These are phyloP conservation scores for Xiphophorus couchianus DNA, from an alignment of 2,113 vertebrate genomes.

Conservation along the genomic window DNA sequence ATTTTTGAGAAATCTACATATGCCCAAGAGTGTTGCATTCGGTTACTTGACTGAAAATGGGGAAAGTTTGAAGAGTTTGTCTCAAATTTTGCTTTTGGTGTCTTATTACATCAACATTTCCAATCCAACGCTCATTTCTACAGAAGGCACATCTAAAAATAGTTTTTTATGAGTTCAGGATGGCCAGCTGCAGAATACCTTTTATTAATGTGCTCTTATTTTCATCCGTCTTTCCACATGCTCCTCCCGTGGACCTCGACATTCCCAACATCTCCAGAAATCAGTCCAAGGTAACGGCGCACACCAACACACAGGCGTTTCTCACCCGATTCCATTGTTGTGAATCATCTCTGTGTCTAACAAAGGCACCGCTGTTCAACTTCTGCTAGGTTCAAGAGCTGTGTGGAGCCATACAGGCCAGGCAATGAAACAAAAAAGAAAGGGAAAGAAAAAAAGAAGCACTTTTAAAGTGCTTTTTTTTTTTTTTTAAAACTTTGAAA, in stretches of 20 bases:
- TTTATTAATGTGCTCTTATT: constrained; percentile 34
- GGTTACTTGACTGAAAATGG: constrained; percentile 11
- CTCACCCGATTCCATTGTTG: constrained; percentile 30
- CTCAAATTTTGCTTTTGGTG: background rate
- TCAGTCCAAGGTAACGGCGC: constrained; percentile 73
- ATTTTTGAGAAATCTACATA: background rate
- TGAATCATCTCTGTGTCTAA: constrained; percentile 50
- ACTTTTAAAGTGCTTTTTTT: background rate
- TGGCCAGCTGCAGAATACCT: background rate
- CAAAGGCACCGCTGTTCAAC: constrained; percentile 35
- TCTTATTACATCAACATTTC: constrained; percentile 15
- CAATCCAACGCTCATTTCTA: constrained; percentile 1
- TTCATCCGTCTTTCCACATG: constrained; percentile 48
- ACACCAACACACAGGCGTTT: constrained; percentile 13
- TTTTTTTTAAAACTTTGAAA: background rate
- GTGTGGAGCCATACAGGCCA: background rate
- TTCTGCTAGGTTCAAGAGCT: background rate
- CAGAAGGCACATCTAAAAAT: background rate
- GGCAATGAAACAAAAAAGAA: constrained; percentile 8
- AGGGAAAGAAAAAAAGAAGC: background rate
- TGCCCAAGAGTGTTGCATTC: background rate
- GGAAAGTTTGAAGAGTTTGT: constrained; percentile 1
- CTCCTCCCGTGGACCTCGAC: constrained; percentile 45
- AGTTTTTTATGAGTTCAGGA: constrained; percentile 1
- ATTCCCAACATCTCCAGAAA: constrained; percentile 66